Percentiles rank a stretch among this genome's conserved stretches.
phyloP scores from a whole-genome alignment of 2,888 invertebrate species.

The Drosophila bunnanda region DNA sequence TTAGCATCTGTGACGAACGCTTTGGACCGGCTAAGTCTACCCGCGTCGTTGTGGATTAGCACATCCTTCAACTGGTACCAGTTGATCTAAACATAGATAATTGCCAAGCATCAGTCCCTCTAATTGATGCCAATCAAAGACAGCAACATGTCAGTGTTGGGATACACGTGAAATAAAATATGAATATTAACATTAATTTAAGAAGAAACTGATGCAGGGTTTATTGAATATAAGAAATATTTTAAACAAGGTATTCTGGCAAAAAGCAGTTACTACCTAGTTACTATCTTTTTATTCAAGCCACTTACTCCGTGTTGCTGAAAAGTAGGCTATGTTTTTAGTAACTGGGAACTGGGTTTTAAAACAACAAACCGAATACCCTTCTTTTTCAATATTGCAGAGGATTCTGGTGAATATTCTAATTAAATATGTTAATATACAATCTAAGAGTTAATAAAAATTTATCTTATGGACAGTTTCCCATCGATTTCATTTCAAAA shows the following conservation, averaged over 20 bases:
- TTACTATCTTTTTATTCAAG: neutral
- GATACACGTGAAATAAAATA: neutral
- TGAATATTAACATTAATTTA: neutral
- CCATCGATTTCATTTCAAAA: neutral
- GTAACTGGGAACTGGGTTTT: neutral
- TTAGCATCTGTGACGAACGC: slow-evolving; percentile 53
- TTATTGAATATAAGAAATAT: neutral
- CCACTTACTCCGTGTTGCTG: neutral
- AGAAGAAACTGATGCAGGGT: too few species aligned
- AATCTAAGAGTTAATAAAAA: neutral
- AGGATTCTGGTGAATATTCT: too few species aligned
- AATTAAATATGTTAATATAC: neutral
- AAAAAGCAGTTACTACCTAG: neutral
- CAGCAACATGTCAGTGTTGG: slow-evolving; percentile 30
- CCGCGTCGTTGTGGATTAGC: slow-evolving; percentile 62
- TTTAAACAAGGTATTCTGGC: too few species aligned
- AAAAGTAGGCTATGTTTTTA: neutral
- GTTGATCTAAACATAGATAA: slow-evolving; percentile 53
- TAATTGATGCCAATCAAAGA: slow-evolving; percentile 70
- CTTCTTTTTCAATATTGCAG: neutral
- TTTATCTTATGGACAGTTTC: too few species aligned
- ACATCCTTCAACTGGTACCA: slow-evolving; percentile 73
- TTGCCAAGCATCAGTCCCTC: slow-evolving; percentile 38
- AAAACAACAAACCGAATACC: neutral
- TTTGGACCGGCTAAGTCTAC: slow-evolving; percentile 29